Evolutionary conservation across 2,797 vertebrate genomes (phyloP).

Genomic region (Coendou prehensilis): DNA sequence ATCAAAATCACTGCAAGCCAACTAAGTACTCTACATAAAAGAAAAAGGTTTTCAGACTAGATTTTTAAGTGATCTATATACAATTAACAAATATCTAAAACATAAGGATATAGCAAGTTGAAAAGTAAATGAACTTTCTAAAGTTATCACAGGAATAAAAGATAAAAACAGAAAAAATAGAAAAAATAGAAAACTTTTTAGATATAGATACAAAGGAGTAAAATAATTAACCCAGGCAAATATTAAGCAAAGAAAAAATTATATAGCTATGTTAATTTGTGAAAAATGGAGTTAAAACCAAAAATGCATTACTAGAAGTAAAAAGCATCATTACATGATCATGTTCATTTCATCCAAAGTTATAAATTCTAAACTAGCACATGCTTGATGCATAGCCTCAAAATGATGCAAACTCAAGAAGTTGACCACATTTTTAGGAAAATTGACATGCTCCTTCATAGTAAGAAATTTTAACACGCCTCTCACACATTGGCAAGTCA

Average conservation of each 20-base stretch:
- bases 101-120: not conserved
- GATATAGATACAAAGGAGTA: not conserved
- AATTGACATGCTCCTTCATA: not conserved
- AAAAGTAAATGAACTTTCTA: not conserved
- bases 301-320: not conserved
- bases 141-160: not conserved
- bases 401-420: constrained; percentile 32
- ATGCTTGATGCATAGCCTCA: not conserved
- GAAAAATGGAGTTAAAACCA: not conserved
- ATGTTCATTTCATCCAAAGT: not conserved
- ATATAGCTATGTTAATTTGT: not conserved
- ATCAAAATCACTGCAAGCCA: not conserved
- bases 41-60: not conserved
- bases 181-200: not conserved
- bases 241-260: constrained; percentile 29
- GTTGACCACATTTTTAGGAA: constrained; percentile 1
- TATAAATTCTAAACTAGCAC: not conserved
- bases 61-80: not conserved
- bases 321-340: not conserved
- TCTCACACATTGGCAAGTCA: not conserved
- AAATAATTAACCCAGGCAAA: not conserved
- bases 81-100: not conserved
- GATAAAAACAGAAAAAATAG: not conserved
- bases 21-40: not conserved
- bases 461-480: not conserved